Evolutionary conservation across 2,113 vertebrate species (phyloP).

Genomic region (Centropus bengalensis): DNA sequence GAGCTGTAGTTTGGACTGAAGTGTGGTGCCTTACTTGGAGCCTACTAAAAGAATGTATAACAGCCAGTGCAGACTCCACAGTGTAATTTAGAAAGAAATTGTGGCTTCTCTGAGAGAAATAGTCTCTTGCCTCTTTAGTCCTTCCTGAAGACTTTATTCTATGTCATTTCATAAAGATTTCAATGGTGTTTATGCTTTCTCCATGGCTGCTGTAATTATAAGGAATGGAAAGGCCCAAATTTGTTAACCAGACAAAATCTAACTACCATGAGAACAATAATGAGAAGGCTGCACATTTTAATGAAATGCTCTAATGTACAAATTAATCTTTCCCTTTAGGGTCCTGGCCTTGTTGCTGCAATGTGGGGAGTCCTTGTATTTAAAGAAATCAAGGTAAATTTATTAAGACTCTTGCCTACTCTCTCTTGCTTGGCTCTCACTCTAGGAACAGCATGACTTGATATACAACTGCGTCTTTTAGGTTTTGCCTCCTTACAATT

Average conservation of each 20-base stretch:
- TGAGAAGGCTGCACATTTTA: neutral
- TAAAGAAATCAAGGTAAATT: conserved; percentile 88
- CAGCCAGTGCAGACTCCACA: neutral
- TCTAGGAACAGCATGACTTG: neutral
- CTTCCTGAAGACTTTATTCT: neutral
- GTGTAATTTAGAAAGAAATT: neutral
- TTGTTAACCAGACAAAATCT: neutral
- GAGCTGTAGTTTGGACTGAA: neutral
- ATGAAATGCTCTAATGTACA: neutral
- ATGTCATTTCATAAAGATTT: neutral
- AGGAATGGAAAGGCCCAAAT: neutral
- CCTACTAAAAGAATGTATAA: neutral
- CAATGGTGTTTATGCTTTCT: neutral
- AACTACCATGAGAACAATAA: neutral
- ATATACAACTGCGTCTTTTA: neutral
- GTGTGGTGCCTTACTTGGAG: neutral
- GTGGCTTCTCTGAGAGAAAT: neutral
- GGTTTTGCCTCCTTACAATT: neutral
- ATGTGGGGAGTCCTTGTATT: conserved; percentile 90
- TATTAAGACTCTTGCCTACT: neutral
- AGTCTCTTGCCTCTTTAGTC: neutral
- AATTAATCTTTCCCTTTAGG: conserved; percentile 72
- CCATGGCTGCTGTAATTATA: neutral
- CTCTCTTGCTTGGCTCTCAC: neutral
- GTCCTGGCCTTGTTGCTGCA: conserved; percentile 87